Evolutionary conservation across 2,113 vertebrate species (phyloP).

Genomic region (Peromyscus polionotus): DNA sequence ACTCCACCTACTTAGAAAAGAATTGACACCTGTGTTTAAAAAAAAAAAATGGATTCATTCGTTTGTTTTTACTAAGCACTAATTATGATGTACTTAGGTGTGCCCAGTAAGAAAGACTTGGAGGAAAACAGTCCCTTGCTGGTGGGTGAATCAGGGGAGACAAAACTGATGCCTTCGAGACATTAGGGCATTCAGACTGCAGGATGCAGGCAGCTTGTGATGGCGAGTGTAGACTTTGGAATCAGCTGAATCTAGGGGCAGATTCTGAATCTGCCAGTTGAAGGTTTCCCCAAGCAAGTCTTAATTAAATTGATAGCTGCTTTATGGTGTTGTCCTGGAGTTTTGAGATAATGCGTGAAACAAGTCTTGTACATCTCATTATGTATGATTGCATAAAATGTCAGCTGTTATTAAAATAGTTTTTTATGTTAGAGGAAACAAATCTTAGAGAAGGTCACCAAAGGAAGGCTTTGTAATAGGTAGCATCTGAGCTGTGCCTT

Average conservation of each 20-base stretch:
- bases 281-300: slow-evolving; percentile 1
- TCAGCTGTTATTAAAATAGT: slow-evolving; percentile 37
- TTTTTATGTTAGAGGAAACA: slow-evolving; percentile 46
- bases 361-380: background rate
- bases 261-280: background rate
- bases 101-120: background rate
- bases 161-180: background rate
- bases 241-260: background rate
- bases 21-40: background rate
- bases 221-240: slow-evolving; percentile 24
- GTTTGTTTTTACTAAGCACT: slow-evolving; percentile 52
- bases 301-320: slow-evolving; percentile 3
- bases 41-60: background rate
- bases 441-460: slow-evolving; percentile 23
- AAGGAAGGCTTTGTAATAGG: slow-evolving; percentile 19
- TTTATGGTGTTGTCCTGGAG: slow-evolving; percentile 32
- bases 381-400: slow-evolving; percentile 25
- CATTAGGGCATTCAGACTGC: background rate
- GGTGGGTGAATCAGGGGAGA: background rate
- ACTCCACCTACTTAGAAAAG: slow-evolving; percentile 18
- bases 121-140: slow-evolving; percentile 12
- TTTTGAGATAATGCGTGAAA: slow-evolving; percentile 19
- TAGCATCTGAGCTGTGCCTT: slow-evolving; percentile 12
- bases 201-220: slow-evolving; percentile 25
- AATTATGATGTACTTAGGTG: background rate